phyloP scores from a whole-genome alignment of 1,140 invertebrate genomes.

The Caenorhabditis remanei region DNA sequence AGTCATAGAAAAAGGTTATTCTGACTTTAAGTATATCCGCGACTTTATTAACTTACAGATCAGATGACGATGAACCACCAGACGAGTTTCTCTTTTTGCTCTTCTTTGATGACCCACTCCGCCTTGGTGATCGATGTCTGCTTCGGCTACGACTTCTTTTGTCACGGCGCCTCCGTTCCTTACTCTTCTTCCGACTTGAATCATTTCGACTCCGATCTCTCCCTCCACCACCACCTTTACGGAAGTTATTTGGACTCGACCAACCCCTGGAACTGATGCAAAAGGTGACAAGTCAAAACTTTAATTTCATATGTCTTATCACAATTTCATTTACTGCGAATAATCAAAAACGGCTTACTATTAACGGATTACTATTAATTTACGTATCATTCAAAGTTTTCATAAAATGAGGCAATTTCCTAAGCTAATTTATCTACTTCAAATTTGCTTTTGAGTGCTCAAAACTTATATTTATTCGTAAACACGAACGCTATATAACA shows the following conservation, averaged over 20 bases:
- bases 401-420: no score
- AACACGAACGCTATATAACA: no score
- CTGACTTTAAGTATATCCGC: no score
- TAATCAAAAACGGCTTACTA: no score
- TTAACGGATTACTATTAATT: no score
- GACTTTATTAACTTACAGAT: constrained; percentile 1
- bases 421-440: no score
- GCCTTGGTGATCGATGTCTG: constrained; percentile 20
- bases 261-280: neutral
- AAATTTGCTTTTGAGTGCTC: no score
- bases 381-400: no score
- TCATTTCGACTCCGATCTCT: constrained; percentile 11
- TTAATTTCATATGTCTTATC: no score
- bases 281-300: neutral
- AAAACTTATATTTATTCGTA: no score
- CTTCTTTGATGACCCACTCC: constrained; percentile 36
- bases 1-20: no score
- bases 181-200: constrained; percentile 7
- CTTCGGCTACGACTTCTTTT: constrained; percentile 34
- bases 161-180: constrained; percentile 9
- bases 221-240: neutral
- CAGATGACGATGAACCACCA: constrained; percentile 14
- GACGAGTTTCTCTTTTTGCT: constrained; percentile 24
- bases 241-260: neutral
- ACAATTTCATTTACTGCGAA: no score